Percentiles rank a stretch among this genome's conserved stretches.
Conservation (phyloP, 2,888 invertebrate species). For the Yponomeuta sedellus region DNA sequence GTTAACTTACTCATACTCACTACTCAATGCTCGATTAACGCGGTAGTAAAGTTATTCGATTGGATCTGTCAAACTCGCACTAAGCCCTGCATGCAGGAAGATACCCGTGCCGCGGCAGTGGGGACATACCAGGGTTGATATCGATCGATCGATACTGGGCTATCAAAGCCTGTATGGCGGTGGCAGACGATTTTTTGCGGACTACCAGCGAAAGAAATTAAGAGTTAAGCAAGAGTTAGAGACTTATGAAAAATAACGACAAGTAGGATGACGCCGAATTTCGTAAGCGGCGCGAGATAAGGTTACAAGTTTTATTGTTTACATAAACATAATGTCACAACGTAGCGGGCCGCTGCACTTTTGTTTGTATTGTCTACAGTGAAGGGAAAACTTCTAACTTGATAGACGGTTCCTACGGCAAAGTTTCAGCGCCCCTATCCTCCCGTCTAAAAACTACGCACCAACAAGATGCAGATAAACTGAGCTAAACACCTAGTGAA, state of each 20-base stretch:
- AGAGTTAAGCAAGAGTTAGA: constrained; percentile 62
- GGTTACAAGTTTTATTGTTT: not conserved
- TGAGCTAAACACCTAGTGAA: not conserved
- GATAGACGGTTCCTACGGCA: not conserved
- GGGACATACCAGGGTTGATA: too few species aligned
- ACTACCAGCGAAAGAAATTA: constrained; percentile 68
- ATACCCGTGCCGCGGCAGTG: too few species aligned
- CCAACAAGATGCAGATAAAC: not conserved
- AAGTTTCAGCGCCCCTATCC: not conserved
- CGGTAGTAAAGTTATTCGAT: too few species aligned
- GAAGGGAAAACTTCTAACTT: not conserved
- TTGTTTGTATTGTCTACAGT: not conserved
- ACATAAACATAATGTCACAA: not conserved
- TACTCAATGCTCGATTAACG: too few species aligned
- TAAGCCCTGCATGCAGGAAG: too few species aligned
- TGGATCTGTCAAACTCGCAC: too few species aligned
- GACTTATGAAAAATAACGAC: constrained; percentile 34
- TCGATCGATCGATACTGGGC: too few species aligned
- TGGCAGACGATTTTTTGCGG: constrained; percentile 69
- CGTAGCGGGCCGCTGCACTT: not conserved
- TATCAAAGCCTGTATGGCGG: too few species aligned
- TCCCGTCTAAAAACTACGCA: not conserved
- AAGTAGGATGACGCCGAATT: not conserved
- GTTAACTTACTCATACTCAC: too few species aligned
- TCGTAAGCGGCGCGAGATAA: not conserved